Percentiles rank a stretch among this genome's conserved stretches.
Evolutionary conservation across 64 coral and sea anemone genomes (phyloP).

Genomic region (Orbicella faveolata): DNA sequence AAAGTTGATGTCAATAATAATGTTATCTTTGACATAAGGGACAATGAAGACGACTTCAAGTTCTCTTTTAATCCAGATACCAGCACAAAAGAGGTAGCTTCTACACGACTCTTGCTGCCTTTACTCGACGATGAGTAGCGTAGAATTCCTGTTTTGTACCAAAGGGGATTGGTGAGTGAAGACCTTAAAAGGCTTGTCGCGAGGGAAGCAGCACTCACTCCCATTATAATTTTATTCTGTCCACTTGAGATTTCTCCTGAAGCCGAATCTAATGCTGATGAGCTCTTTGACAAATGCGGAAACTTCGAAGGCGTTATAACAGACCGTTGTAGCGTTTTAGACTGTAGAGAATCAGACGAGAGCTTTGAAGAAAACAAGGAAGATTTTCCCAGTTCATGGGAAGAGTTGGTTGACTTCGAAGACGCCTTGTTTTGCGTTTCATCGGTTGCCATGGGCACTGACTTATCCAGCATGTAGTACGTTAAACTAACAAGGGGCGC

Average conservation of each 20-base stretch:
- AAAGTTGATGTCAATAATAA: background rate
- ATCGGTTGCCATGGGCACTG: too few species aligned
- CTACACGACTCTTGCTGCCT: background rate
- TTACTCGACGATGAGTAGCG: background rate
- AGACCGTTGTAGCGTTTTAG: too few species aligned
- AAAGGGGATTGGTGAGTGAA: too few species aligned
- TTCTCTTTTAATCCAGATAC: background rate
- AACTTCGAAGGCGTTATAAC: too few species aligned
- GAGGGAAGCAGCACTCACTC: too few species aligned
- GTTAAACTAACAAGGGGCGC: background rate
- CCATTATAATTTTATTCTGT: too few species aligned
- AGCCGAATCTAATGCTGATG: too few species aligned
- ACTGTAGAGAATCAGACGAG: background rate
- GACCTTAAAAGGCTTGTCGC: too few species aligned
- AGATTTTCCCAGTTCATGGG: background rate
- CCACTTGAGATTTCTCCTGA: too few species aligned
- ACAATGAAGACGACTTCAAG: background rate
- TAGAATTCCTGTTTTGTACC: too few species aligned
- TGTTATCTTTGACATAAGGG: background rate
- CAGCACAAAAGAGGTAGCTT: background rate
- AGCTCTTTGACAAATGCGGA: too few species aligned
- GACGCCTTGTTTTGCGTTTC: background rate
- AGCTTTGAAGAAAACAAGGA: background rate
- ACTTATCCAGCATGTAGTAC: background rate
- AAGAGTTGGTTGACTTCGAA: background rate